Evolutionary conservation across 2,113 vertebrate species (phyloP).

Genomic region (Gasterosteus aculeatus): DNA sequence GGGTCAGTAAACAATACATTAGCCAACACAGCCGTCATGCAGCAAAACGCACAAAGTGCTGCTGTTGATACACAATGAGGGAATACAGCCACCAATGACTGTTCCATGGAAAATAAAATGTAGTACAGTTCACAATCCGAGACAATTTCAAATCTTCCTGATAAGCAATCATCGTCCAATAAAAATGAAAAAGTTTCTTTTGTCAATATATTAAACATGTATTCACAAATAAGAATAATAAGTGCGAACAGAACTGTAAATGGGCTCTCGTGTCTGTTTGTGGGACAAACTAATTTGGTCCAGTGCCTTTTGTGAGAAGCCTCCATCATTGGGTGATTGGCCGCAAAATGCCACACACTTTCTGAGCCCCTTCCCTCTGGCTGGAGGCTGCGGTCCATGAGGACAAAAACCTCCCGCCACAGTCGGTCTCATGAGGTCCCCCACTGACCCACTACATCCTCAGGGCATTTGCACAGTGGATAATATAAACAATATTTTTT

Average conservation of each 20-base stretch:
- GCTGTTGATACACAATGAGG: conserved; percentile 8
- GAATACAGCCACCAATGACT: background rate
- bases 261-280: no score
- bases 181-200: background rate
- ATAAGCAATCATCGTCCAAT: background rate
- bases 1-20: conserved; percentile 44
- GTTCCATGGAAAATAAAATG: background rate
- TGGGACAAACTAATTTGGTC: no score
- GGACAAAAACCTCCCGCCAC: no score
- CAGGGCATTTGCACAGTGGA: no score
- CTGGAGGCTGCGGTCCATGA: no score
- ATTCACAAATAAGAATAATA: background rate
- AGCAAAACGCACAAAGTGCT: conserved; percentile 11
- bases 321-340: background rate
- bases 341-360: no score
- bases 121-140: conserved; percentile 72
- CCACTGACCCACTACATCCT: no score
- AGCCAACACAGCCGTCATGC: conserved; percentile 9
- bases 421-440: no score
- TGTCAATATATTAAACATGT: background rate
- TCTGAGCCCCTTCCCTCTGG: no score
- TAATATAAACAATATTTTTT: no score
- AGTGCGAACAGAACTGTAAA: background rate
- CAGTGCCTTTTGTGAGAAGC: background rate
- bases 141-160: conserved; percentile 18